Evolutionary conservation across 2,888 invertebrate genomes (phyloP).

Genomic region (Brenthis daphne): DNA sequence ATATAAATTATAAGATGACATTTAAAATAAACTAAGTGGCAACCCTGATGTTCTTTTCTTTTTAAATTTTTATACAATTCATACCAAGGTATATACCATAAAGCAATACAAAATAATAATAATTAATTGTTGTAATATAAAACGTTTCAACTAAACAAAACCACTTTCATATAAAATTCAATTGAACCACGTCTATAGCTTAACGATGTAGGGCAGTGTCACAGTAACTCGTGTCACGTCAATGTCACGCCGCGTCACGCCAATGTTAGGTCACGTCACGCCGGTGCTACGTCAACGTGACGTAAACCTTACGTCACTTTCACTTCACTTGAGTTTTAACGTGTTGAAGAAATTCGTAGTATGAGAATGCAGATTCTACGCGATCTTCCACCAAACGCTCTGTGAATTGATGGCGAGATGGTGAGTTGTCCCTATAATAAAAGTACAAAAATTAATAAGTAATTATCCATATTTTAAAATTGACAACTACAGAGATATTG

Average conservation of each 20-base stretch:
- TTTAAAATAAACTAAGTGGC: too few relatives aligned
- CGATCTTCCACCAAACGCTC: conserved; percentile 97
- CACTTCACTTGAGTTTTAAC: conserved; percentile 94
- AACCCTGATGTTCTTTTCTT: too few relatives aligned
- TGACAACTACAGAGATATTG: neutral
- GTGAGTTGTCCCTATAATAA: conserved; percentile 93
- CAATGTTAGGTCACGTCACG: conserved; percentile 15
- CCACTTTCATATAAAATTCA: neutral
- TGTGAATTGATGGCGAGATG: conserved; percentile 89
- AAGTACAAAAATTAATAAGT: conserved; percentile 2
- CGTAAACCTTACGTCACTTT: conserved; percentile 51
- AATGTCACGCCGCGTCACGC: conserved; percentile 1
- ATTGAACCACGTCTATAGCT: conserved; percentile 6
- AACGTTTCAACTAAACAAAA: too few relatives aligned
- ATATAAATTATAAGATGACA: too few relatives aligned
- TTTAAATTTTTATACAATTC: too few relatives aligned
- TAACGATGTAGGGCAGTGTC: conserved; percentile 57
- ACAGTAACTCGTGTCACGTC: conserved; percentile 31
- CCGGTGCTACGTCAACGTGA: conserved; percentile 41
- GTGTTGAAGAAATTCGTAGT: conserved; percentile 99
- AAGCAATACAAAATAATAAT: too few relatives aligned
- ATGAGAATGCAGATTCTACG: conserved; percentile 95
- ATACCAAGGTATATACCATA: too few relatives aligned
- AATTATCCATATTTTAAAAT: neutral
- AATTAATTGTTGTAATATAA: too few relatives aligned